A percentile compares a stretch with the other conserved stretches of the same genome.
Evolutionary conservation across 2,888 invertebrate genomes (phyloP).

Genomic region (Tribolium freemani): DNA sequence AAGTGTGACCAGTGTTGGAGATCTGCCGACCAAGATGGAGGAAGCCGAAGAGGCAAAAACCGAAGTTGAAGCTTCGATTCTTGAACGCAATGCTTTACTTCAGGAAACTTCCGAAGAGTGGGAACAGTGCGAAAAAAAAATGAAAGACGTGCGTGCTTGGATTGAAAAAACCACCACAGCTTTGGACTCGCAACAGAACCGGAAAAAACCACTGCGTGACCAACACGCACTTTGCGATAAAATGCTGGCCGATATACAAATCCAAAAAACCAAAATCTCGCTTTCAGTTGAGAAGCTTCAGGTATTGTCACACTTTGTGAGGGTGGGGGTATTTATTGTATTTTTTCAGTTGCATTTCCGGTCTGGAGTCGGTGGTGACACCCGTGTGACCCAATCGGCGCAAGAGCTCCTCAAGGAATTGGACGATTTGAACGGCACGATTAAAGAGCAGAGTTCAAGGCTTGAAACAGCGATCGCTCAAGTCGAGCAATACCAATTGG

Average conservation of each 20-base stretch:
- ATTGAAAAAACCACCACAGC: conserved; percentile 86
- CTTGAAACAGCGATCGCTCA: conserved; percentile 85
- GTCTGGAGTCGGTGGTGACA: conserved; percentile 85
- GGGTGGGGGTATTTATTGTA: no score
- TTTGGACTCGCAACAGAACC: conserved; percentile 85
- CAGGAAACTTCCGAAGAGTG: conserved; percentile 95
- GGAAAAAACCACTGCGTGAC: conserved; percentile 89
- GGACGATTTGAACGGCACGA: conserved; percentile 74
- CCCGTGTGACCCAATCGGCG: conserved; percentile 80
- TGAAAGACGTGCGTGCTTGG: conserved; percentile 91
- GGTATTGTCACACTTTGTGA: no score
- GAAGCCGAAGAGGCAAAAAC: conserved; percentile 90
- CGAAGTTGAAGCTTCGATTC: conserved; percentile 85
- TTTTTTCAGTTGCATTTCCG: conserved; percentile 89
- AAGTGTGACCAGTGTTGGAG: conserved; percentile 86
- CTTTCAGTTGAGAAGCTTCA: conserved; percentile 92
- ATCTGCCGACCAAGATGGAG: conserved; percentile 87
- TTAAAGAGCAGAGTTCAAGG: conserved; percentile 76
- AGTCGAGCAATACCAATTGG: conserved; percentile 89
- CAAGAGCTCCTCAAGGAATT: conserved; percentile 79
- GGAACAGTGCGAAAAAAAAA: conserved; percentile 95
- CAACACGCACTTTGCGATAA: conserved; percentile 89
- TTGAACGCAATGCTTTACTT: conserved; percentile 88
- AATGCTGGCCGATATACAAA: conserved; percentile 86
- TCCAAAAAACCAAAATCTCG: conserved; percentile 90